A percentile compares a stretch with the other conserved stretches of the same genome.
Evolutionary conservation across 2,888 invertebrate genomes (phyloP).

Genomic region (Gymnoscelis rufifasciata): DNA sequence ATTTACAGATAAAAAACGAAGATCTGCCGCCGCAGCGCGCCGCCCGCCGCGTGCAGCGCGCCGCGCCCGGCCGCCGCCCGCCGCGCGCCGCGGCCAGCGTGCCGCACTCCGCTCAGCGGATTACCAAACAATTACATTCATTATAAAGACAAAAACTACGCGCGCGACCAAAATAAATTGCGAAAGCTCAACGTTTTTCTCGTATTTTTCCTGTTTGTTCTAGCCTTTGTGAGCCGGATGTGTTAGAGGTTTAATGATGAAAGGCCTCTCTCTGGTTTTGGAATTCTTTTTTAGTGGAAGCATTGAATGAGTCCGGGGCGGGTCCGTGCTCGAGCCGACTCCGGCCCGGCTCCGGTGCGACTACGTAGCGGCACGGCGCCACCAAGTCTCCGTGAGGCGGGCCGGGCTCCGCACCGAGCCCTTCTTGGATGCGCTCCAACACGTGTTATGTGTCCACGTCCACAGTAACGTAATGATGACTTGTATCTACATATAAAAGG

Average conservation of each 20-base stretch:
- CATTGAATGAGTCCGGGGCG: too few species aligned
- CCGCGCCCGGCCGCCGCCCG: conserved; percentile 5
- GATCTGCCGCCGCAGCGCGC: conserved; percentile 16
- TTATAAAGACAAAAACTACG: conserved; percentile 14
- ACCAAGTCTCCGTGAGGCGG: too few species aligned
- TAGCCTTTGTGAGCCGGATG: background rate
- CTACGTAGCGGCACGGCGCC: too few species aligned
- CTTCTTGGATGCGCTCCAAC: too few species aligned
- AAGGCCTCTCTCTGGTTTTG: background rate
- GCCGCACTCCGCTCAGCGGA: background rate
- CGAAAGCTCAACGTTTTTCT: conserved; percentile 4
- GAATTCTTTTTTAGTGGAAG: background rate
- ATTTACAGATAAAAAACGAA: conserved; percentile 18
- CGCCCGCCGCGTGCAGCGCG: conserved; percentile 9
- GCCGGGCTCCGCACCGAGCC: too few species aligned
- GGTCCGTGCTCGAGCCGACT: too few species aligned
- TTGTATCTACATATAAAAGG: too few species aligned
- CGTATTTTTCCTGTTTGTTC: conserved; percentile 6
- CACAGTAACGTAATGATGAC: too few species aligned
- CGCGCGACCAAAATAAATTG: background rate
- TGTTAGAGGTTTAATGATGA: background rate
- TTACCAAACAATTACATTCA: conserved; percentile 18
- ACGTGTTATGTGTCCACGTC: too few species aligned
- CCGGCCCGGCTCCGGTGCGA: too few species aligned
- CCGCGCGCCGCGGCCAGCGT: conserved; percentile 14